These are phyloP conservation scores for Drosophila santomea DNA, from an alignment of 1,140 invertebrate species.

Conservation along the genomic window DNA sequence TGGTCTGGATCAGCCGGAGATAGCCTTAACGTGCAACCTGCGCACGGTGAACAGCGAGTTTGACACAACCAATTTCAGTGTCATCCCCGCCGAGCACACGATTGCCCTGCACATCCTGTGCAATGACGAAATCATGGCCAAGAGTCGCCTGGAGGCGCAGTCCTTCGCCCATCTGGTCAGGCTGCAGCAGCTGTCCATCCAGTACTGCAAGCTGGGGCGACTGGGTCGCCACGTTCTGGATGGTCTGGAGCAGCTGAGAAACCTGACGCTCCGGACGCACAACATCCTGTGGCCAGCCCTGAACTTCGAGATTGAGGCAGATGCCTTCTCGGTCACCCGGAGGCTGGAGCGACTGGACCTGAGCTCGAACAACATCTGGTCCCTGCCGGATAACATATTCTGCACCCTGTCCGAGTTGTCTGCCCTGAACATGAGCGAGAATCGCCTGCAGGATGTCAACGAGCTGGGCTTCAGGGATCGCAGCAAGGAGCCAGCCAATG, in stretches of 20 bases:
- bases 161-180: conserved; percentile 92
- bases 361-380: conserved; percentile 95
- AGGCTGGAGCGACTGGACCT: conserved; percentile 93
- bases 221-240: conserved; percentile 90
- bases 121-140: conserved; percentile 90
- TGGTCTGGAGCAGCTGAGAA: conserved; percentile 91
- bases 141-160: conserved; percentile 90
- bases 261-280: conserved; percentile 92
- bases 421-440: conserved; percentile 92
- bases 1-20: conserved; percentile 86
- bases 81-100: conserved; percentile 93
- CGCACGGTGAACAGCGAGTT: conserved; percentile 92
- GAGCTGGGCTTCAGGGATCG: conserved; percentile 91
- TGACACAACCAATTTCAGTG: conserved; percentile 94
- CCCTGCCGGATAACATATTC: conserved; percentile 93
- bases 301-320: conserved; percentile 90
- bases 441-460: conserved; percentile 92
- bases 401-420: conserved; percentile 92
- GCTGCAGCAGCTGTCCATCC: conserved; percentile 91
- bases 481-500: conserved; percentile 66
- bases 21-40: conserved; percentile 91
- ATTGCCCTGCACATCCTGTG: conserved; percentile 92
- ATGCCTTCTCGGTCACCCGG: conserved; percentile 89
- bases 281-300: conserved; percentile 92
- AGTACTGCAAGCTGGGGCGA: conserved; percentile 93